Conservation (phyloP, 2,888 invertebrate genomes). For the Orthosia gracilis region DNA sequence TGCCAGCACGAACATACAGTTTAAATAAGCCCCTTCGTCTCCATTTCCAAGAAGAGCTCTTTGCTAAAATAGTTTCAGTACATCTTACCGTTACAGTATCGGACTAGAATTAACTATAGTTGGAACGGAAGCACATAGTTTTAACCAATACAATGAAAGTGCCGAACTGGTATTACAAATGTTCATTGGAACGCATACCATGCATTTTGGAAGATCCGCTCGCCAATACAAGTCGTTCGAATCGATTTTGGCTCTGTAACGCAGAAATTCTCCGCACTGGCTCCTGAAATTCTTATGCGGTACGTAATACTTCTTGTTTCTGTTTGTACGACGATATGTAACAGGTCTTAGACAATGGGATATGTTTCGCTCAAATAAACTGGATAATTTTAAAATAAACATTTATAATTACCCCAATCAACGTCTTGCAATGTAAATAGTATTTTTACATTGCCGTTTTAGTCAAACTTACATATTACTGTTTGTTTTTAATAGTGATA, state of each 20-base stretch:
- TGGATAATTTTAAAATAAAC: background rate
- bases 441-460: no score
- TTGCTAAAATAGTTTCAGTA: slow-evolving; percentile 35
- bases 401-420: background rate
- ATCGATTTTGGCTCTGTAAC: slow-evolving; percentile 56
- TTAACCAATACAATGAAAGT: slow-evolving; percentile 70
- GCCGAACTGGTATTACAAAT: slow-evolving; percentile 66
- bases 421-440: background rate
- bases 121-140: slow-evolving; percentile 68
- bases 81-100: slow-evolving; percentile 5
- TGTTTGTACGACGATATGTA: background rate
- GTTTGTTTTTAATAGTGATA: no score
- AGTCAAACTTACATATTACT: no score
- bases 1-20: slow-evolving; percentile 25
- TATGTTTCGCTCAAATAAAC: background rate
- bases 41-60: slow-evolving; percentile 25
- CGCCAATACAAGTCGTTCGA: slow-evolving; percentile 68
- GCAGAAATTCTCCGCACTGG: slow-evolving; percentile 38
- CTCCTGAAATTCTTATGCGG: slow-evolving; percentile 52
- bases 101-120: slow-evolving; percentile 41
- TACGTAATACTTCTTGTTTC: slow-evolving; percentile 46
- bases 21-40: slow-evolving; percentile 27
- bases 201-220: slow-evolving; percentile 71
- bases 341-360: no score
- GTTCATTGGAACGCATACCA: slow-evolving; percentile 73